Conservation (phyloP, 30 jellyfish, hydroid and myxozoan genomes). For the Pelagia noctiluca region DNA sequence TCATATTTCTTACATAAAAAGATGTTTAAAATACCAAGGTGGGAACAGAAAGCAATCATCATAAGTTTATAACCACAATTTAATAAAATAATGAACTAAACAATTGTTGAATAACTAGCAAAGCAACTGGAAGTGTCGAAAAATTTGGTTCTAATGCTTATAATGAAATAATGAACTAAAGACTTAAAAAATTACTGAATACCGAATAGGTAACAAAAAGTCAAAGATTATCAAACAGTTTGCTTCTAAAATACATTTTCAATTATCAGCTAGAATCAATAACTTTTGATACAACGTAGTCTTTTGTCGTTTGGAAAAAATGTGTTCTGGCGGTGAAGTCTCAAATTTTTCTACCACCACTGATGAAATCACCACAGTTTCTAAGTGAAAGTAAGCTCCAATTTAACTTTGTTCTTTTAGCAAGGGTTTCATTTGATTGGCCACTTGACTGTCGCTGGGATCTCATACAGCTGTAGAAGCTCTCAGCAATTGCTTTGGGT, state of each 20-base stretch:
- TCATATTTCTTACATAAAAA: neutral
- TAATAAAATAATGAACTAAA: neutral
- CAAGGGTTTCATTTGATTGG: too few relatives aligned
- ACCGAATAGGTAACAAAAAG: neutral
- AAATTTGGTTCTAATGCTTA: neutral
- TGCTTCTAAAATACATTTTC: neutral
- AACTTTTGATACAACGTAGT: too few relatives aligned
- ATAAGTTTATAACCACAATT: neutral
- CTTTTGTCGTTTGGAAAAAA: too few relatives aligned
- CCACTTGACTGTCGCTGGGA: too few relatives aligned
- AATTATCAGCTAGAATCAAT: neutral
- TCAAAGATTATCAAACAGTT: neutral
- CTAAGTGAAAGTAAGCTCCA: slow-evolving; percentile 41
- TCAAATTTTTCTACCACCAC: too few relatives aligned
- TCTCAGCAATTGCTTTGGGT: too few relatives aligned
- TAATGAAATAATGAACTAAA: neutral
- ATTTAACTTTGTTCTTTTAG: slow-evolving; percentile 19
- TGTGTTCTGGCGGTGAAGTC: too few relatives aligned
- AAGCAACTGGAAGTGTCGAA: slow-evolving; percentile 6
- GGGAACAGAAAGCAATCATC: slow-evolving; percentile 1
- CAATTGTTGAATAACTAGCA: neutral
- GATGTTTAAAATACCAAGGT: neutral
- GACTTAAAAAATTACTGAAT: neutral
- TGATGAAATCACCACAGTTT: too few relatives aligned
- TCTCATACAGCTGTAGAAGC: too few relatives aligned